Evolutionary conservation across 2,113 vertebrate species (phyloP).

Genomic region (Cercopithecus mona): DNA sequence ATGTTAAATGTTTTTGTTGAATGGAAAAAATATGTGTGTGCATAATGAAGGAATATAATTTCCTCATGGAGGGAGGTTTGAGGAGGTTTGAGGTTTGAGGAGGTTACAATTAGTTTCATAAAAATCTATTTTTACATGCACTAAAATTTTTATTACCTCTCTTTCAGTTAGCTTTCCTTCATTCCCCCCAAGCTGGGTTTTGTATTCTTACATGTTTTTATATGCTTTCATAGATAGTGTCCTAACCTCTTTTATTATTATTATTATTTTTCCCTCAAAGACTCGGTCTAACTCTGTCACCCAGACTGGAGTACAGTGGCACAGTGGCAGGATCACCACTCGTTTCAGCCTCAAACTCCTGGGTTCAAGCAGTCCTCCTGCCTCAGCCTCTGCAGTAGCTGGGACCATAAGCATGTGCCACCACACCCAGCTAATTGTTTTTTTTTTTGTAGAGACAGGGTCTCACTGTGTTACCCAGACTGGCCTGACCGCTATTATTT

Average conservation of each 20-base stretch:
- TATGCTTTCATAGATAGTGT: background rate
- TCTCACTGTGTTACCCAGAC: no score
- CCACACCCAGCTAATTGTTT: no score
- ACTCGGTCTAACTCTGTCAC: no score
- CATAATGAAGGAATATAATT: background rate
- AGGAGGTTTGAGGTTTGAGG: background rate
- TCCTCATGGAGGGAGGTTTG: background rate
- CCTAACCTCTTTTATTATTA: background rate
- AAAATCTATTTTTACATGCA: background rate
- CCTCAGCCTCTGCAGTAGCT: no score
- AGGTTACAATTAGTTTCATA: background rate
- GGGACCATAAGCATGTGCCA: no score
- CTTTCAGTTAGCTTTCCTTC: background rate
- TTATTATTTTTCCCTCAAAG: no score
- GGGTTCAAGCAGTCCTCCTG: no score
- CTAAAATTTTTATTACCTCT: background rate
- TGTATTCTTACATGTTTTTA: background rate
- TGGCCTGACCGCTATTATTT: background rate
- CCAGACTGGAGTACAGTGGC: no score
- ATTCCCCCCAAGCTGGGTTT: background rate
- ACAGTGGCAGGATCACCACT: no score
- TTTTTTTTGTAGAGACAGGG: no score
- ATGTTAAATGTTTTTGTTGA: background rate
- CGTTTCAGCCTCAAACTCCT: no score
- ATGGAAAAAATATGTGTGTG: background rate